Evolutionary conservation across 2,888 invertebrate genomes (phyloP), one percentile per base, ranked within the genome.

Genomic region (Boloria selene): DNA sequence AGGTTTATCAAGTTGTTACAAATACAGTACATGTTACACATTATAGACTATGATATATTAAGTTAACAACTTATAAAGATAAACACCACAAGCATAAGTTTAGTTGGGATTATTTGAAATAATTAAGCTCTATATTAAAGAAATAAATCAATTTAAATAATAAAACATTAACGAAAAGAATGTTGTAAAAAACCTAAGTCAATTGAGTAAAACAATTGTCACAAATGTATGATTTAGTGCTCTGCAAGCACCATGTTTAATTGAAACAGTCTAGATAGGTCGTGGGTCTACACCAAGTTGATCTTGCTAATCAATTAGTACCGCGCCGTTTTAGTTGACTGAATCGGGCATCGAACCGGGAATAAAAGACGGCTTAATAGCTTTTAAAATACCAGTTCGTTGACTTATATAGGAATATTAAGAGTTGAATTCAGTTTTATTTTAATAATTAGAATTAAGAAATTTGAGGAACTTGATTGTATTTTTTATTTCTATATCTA

Each of bases 301-400:
- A 79, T 81, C 79, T 77, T 72, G 67, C 69, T 77, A 85, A 88
- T 87, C 83, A 87, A 88, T 88, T 88, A 81, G 83, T 73, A 75
- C 64, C 83, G 84, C 78, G 75, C 72, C 80, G 82, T 77, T 77
- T 76, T 81, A 79, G 77, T 81, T 77, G 77, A 79, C 77, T 81
- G 80, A 75, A 63, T 76, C 81, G 88, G 85, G 26, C 86, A 72
- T 79, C 81, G 88, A 86, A 86, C 87, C 76, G 79, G 53, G 75
- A 72, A 76, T 72, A 70, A 72, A 77, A 75, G 77, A 66, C 58
- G 53, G 42, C 63, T 65, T 65, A 58, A 65, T 53, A 56, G 70
- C 63, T 50, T 67, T 61, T 61, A 61, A 64, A 56, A 47, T 53
- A 51, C 51, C 42, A 63, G 70, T 58, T 68, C 68, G 10, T 60